Base-by-base conservation (phyloP, 2,888 invertebrate genomes). In the Drosophila limbata region DNA sequence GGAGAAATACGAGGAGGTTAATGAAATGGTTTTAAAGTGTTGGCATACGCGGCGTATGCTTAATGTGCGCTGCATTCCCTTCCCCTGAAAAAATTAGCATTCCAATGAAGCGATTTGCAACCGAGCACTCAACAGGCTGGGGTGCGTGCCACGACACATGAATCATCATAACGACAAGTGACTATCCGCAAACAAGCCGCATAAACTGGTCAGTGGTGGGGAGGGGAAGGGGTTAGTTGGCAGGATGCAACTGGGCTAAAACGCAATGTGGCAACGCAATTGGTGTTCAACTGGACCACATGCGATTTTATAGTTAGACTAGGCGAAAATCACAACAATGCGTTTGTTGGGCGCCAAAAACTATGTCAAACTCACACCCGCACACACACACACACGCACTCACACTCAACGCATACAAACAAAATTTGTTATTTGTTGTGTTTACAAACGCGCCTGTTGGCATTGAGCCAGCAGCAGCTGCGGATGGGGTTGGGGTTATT, bases 81-180 rank as follows among this genome's bases (percentile, higher is more conserved):
- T 15, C 19, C 17, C 13, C 15, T 17, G 25, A 1, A 10, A 10
- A 73, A 85, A 85, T 80, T 85, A 78, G 78, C 80, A 81, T 79
- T 81, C 69, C 76, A 73, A 83, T 81, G 74, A 77, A 74, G 72
- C 72, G 72, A 52, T 28, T 70, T 77, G 63, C 55, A 74, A 63
- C 69, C 61, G 69, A 52, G 53, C 60, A 81, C 56, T 77, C 68
- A 81, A 77, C 73, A 76, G 73, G 70, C 63, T 65, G 59, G 64
- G 69, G 73, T 69, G 69, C 60, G 78, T 70, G 70, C 77, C 74
- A 67, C 57, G 80, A 65, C 78, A 73, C 78, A 83, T 84, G 86
- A 85, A 84, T 84, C 83, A 84, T 84, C 77, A 81, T 77, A 81
- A 79, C 73, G 81, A 77, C 79, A 84, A 84, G 84, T 77, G 81